Evolutionary conservation across 2,113 vertebrate genomes (phyloP).

Genomic region (Alaudala cheleensis): DNA sequence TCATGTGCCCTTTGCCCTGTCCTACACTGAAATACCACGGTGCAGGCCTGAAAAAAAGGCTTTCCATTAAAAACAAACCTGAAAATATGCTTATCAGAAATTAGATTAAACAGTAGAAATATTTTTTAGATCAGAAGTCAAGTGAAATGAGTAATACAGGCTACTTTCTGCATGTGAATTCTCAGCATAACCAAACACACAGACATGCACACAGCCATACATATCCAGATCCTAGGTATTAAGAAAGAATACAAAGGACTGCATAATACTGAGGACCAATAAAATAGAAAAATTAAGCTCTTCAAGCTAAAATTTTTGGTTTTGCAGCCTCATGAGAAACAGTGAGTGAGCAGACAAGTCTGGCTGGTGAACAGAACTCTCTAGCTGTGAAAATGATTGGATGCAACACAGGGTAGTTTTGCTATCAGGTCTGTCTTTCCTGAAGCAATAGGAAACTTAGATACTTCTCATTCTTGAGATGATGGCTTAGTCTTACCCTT

Average conservation of each 20-base stretch:
- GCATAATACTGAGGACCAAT: not conserved
- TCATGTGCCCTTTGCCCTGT: not conserved
- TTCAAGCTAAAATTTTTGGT: not conserved
- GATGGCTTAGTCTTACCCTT: not conserved
- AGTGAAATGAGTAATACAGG: not conserved
- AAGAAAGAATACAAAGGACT: not conserved
- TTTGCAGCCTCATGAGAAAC: not conserved
- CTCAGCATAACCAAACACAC: not conserved
- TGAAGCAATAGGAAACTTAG: not conserved
- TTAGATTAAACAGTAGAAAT: not conserved
- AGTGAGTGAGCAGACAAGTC: not conserved
- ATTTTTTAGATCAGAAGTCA: not conserved
- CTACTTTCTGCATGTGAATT: not conserved
- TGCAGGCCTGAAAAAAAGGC: not conserved
- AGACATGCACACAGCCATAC: not conserved
- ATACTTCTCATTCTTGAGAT: not conserved
- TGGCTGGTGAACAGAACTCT: not conserved
- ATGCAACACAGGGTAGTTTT: not conserved
- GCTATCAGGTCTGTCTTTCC: not conserved
- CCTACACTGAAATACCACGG: not conserved
- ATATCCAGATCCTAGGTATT: not conserved
- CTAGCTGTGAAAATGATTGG: not conserved
- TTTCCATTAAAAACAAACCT: not conserved
- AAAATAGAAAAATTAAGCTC: not conserved
- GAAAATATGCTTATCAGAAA: not conserved